Base-by-base conservation (phyloP, 1,140 invertebrate species). In the Drosophila kurseongensis region DNA sequence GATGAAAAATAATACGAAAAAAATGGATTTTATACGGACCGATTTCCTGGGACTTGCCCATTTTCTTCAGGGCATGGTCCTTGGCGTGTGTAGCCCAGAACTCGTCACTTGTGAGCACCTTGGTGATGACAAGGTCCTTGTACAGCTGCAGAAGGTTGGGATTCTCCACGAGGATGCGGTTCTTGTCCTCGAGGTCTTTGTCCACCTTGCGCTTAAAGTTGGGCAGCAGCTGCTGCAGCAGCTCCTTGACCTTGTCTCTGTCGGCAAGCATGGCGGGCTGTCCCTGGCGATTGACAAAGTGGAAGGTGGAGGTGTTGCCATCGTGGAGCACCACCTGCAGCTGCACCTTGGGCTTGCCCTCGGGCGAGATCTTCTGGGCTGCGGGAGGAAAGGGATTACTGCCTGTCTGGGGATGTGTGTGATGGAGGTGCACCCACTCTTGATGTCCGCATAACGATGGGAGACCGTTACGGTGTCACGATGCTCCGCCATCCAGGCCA, bases 361-460 rank as follows among this genome's bases (percentile, higher is more conserved):
- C 98, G 0, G 99, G 98, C 51, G 98, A 99, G 82, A 99, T 99
- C 93, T 99, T 99, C 94, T 99, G 99, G 65, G 96, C 98, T 99
- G 93, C 65, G 29, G 29, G 29, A 0, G 29, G 6, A 32, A 7
- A 32, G 29, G 29, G 29, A 32, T 32, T 32, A 32, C 29, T 32
- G 29, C 29, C 29, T 32, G 29, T 8, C 29, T 8, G 6, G 29
- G 8, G 29, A 32, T 32, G 29, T 32, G 29, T 32, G 29, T 32
- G 29, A 32, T 8, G 29, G 29, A 32, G 29, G 29, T 32, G 29
- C 29, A 32, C 29, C 29, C 29, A 98, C 97, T 95, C 95, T 99
- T 99, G 73, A 99, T 99, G 92, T 99, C 98, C 48, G 96, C 96
- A 94, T 98, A 99, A 92, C 97, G 95, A 92, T 99, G 97, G 69